phyloP scores from a whole-genome alignment of 1,140 invertebrate genomes.

The Cepaea nemoralis region DNA sequence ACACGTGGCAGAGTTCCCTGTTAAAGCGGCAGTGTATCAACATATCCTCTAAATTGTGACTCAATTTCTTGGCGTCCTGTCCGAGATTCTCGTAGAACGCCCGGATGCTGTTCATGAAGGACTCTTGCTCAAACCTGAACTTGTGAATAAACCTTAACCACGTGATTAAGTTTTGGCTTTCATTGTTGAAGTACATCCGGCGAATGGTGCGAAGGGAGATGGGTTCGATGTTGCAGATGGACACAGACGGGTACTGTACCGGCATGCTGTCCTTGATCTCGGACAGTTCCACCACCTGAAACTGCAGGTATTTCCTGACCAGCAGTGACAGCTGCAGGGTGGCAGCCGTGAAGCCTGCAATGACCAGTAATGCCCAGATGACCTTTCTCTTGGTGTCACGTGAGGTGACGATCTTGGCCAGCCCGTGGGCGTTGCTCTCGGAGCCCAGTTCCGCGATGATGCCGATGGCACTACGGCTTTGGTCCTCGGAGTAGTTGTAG shows the following conservation, averaged over 20 bases:
- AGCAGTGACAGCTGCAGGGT: conserved; percentile 64
- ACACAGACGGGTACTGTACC: conserved; percentile 65
- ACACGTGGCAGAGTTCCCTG: conserved; percentile 51
- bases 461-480: conserved; percentile 48
- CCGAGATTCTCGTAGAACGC: conserved; percentile 66
- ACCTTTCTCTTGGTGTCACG: conserved; percentile 63
- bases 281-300: conserved; percentile 66
- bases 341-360: conserved; percentile 66
- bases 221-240: conserved; percentile 66
- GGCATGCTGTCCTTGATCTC: conserved; percentile 68
- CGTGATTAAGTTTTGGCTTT: conserved; percentile 46
- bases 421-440: conserved; percentile 67
- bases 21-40: conserved; percentile 65
- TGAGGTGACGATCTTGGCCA: conserved; percentile 66
- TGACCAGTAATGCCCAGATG: conserved; percentile 62
- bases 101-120: conserved; percentile 57
- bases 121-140: conserved; percentile 44
- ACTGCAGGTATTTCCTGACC: conserved; percentile 64
- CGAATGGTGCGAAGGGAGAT: conserved; percentile 58
- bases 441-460: conserved; percentile 65
- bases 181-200: conserved; percentile 30
- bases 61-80: conserved; percentile 55
- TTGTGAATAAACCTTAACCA: conserved; percentile 58
- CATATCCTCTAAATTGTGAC: conserved; percentile 59
- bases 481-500: conserved; percentile 1